These are phyloP conservation scores for Subacronicta megacephala DNA, from an alignment of 2,888 invertebrate genomes.

Conservation along the genomic window DNA sequence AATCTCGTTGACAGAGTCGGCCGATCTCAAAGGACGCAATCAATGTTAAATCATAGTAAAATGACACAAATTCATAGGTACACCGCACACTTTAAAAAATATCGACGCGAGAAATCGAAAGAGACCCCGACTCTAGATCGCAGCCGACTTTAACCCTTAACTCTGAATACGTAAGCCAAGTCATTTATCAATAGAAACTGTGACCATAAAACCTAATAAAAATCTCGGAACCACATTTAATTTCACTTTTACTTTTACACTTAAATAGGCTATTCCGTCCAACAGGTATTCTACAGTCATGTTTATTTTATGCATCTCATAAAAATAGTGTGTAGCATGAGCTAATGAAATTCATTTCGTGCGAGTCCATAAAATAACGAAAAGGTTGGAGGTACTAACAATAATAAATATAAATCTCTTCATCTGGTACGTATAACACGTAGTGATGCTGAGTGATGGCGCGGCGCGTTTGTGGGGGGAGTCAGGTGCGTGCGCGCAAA, in stretches of 20 bases:
- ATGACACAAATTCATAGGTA: constrained; percentile 77
- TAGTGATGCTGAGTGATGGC: constrained; percentile 81
- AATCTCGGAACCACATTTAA: constrained; percentile 51
- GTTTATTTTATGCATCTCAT: constrained; percentile 46
- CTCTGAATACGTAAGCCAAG: constrained; percentile 80
- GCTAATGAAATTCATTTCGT: constrained; percentile 43
- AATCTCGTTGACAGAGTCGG: constrained; percentile 74
- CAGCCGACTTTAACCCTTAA: constrained; percentile 83
- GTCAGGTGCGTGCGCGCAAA: constrained; percentile 86
- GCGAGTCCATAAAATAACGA: constrained; percentile 54
- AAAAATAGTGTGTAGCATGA: constrained; percentile 33
- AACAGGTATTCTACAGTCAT: constrained; percentile 34
- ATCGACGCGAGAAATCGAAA: constrained; percentile 73
- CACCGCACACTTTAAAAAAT: constrained; percentile 66
- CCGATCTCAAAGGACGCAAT: constrained; percentile 78
- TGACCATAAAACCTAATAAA: constrained; percentile 69
- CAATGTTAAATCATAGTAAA: constrained; percentile 84
- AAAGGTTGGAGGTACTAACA: constrained; percentile 71
- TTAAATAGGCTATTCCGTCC: constrained; percentile 28
- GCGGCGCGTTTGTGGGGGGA: constrained; percentile 81
- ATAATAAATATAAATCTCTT: constrained; percentile 88
- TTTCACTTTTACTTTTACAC: constrained; percentile 48
- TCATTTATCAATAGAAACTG: constrained; percentile 83
- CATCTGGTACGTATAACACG: constrained; percentile 80
- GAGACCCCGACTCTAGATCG: constrained; percentile 82